These are phyloP conservation scores for Hybognathus amarus DNA, from an alignment of 2,797 vertebrate species.

Conservation along the genomic window DNA sequence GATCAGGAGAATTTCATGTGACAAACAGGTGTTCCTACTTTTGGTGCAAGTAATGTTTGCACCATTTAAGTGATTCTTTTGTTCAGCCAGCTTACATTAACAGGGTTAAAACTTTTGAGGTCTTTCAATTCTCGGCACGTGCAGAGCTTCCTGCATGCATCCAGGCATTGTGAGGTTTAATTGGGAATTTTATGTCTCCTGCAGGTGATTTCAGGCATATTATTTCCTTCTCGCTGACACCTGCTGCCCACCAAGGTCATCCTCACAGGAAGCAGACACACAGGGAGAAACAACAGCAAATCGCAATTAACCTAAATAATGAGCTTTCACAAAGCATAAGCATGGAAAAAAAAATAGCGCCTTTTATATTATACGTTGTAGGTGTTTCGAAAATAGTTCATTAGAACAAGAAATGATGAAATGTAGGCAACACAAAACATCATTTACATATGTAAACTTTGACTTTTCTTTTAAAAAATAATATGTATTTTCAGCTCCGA, in stretches of 20 bases:
- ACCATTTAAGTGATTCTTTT: not conserved
- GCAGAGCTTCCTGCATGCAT: constrained; percentile 67
- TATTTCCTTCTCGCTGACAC: constrained; percentile 68
- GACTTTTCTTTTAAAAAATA: constrained; percentile 57
- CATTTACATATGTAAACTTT: constrained; percentile 48
- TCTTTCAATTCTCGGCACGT: constrained; percentile 58
- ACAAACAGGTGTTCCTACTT: not conserved
- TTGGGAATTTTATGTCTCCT: constrained; percentile 75
- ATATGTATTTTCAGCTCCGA: constrained; percentile 71
- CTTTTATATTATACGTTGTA: not conserved
- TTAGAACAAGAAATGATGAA: not conserved
- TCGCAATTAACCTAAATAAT: constrained; percentile 48
- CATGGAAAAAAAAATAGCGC: not conserved
- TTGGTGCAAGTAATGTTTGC: not conserved
- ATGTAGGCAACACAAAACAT: constrained; percentile 2
- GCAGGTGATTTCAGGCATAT: constrained; percentile 69
- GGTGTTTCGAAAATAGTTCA: not conserved
- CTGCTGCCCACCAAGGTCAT: constrained; percentile 76
- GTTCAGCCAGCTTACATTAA: constrained; percentile 7
- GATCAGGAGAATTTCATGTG: not conserved
- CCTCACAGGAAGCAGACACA: constrained; percentile 56
- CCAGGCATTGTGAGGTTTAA: constrained; percentile 72
- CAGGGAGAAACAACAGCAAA: constrained; percentile 45
- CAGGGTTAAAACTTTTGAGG: constrained; percentile 31
- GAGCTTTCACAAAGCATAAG: constrained; percentile 37